These are phyloP conservation scores for Drosophila nr. medialis DNA, from an alignment of 2,888 invertebrate species.

Conservation along the genomic window DNA sequence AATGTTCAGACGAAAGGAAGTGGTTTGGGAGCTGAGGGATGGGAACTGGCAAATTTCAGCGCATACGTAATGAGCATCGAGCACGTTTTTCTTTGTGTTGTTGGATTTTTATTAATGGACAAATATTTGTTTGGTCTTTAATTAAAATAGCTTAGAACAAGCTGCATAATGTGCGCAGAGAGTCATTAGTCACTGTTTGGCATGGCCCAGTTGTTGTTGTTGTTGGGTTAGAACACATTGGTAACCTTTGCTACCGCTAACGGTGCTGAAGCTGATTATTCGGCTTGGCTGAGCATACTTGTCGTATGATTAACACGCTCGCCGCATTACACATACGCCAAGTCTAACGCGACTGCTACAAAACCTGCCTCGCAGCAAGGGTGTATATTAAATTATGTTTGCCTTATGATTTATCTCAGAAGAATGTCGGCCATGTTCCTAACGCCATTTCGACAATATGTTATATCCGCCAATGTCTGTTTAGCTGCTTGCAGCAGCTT, in stretches of 20 bases:
- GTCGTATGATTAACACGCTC: conserved; percentile 68
- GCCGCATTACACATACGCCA: conserved; percentile 61
- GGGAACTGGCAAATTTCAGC: background rate
- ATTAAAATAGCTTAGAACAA: conserved; percentile 56
- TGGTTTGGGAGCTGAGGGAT: background rate
- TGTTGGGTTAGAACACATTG: background rate
- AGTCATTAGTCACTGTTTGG: conserved; percentile 37
- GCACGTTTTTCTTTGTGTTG: conserved; percentile 10
- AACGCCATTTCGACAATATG: conserved; percentile 51
- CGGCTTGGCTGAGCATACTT: conserved; percentile 46
- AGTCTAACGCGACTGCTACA: background rate
- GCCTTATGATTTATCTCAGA: conserved; percentile 68
- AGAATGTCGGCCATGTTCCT: conserved; percentile 24
- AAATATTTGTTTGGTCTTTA: conserved; percentile 47
- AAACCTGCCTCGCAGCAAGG: conserved; percentile 10
- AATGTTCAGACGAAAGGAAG: conserved; percentile 27
- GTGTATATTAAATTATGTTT: conserved; percentile 66
- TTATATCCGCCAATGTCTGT: conserved; percentile 57
- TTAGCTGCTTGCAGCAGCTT: background rate
- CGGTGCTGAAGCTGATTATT: conserved; percentile 42
- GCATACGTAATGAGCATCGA: conserved; percentile 51
- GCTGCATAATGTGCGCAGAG: conserved; percentile 42
- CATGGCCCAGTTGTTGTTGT: background rate
- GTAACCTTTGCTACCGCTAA: background rate
- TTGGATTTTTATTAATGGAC: conserved; percentile 13